Conservation (phyloP, 2,888 invertebrate genomes). For the Tortricodes alternella region DNA sequence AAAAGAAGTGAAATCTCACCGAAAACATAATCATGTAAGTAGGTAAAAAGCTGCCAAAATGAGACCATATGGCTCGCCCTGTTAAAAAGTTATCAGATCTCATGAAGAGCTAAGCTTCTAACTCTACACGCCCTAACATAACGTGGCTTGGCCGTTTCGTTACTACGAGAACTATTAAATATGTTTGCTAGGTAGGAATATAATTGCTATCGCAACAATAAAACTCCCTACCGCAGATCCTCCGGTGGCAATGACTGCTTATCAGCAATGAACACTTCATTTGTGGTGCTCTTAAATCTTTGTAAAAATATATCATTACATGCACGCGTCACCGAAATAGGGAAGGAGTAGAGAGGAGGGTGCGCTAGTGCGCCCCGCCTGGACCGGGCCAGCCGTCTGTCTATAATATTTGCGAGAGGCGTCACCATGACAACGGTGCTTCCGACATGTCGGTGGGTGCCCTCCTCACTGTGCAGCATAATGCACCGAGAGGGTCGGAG, state of each 20-base stretch:
- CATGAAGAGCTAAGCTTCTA: no score
- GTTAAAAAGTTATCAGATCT: no score
- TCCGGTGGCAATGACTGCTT: conserved; percentile 59
- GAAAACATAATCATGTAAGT: no score
- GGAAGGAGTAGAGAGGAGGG: no score
- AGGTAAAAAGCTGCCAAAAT: no score
- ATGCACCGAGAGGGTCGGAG: conserved; percentile 65
- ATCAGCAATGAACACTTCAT: conserved; percentile 69
- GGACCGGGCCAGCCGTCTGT: conserved; percentile 58
- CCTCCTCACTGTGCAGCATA: conserved; percentile 56
- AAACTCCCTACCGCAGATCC: conserved; percentile 48
- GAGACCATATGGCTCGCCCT: no score
- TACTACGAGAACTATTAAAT: no score
- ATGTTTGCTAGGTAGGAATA: no score
- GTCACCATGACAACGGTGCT: conserved; percentile 73
- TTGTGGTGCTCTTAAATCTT: conserved; percentile 58
- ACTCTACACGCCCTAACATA: no score
- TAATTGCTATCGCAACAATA: conserved; percentile 49
- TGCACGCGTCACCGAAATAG: conserved; percentile 47
- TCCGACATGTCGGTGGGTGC: conserved; percentile 64
- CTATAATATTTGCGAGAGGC: conserved; percentile 72
- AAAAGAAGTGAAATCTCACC: no score
- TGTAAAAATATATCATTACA: conserved; percentile 66
- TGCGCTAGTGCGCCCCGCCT: conserved; percentile 52
- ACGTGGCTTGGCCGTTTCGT: no score